These are phyloP conservation scores for Lathronympha strigana DNA, from an alignment of 2,888 invertebrate genomes.

Conservation along the genomic window DNA sequence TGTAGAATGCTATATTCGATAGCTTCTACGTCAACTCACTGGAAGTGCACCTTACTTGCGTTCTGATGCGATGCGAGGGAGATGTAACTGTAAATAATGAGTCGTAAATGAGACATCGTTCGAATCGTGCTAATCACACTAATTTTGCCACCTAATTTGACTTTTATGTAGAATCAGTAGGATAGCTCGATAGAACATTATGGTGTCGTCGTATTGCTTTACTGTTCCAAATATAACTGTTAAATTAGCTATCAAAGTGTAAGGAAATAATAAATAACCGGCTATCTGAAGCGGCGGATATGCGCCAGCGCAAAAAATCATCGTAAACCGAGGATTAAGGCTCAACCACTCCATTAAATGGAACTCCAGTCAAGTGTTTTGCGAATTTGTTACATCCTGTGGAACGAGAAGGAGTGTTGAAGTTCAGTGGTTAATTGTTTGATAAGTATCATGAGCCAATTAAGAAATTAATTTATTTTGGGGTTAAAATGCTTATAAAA, in stretches of 20 bases:
- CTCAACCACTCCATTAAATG: slow-evolving; percentile 25
- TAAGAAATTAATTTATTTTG: too few relatives aligned
- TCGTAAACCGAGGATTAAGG: slow-evolving; percentile 34
- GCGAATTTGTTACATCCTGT: slow-evolving; percentile 30
- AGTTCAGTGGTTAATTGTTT: slow-evolving; percentile 1
- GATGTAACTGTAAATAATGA: too few relatives aligned
- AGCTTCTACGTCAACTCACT: too few relatives aligned
- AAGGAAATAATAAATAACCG: slow-evolving; percentile 41
- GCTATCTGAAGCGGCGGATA: slow-evolving; percentile 30
- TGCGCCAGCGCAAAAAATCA: slow-evolving; percentile 35
- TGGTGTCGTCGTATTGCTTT: neutral
- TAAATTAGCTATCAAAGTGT: slow-evolving; percentile 24
- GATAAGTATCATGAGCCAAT: neutral
- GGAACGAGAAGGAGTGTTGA: neutral
- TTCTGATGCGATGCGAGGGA: too few relatives aligned
- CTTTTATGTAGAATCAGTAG: too few relatives aligned
- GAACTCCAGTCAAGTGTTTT: slow-evolving; percentile 23
- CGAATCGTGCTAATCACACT: too few relatives aligned
- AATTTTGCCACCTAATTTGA: too few relatives aligned
- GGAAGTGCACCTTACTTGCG: too few relatives aligned
- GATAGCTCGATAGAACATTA: too few relatives aligned
- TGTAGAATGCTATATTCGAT: too few relatives aligned
- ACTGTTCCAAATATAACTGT: slow-evolving; percentile 21
- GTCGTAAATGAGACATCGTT: too few relatives aligned
- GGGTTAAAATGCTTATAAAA: too few relatives aligned